Percentiles rank a stretch among this genome's conserved stretches.
Evolutionary conservation across 2,113 vertebrate species (phyloP).

Genomic region (Sialia sialis): DNA sequence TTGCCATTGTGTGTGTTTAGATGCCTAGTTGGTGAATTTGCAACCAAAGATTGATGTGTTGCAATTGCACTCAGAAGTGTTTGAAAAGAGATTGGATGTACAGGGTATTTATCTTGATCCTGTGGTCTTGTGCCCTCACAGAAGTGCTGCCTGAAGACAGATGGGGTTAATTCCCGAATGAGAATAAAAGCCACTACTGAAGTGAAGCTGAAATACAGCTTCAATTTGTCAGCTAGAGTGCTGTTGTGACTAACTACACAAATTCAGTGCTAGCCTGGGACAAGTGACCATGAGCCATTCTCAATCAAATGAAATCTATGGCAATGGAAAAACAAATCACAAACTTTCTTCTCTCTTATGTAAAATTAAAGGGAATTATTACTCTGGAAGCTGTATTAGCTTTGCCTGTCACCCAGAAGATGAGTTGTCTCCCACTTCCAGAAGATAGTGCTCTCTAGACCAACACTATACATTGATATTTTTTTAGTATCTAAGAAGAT

Average conservation of each 20-base stretch:
- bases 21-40: neutral
- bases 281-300: neutral
- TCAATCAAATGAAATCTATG: neutral
- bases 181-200: neutral
- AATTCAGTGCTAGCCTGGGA: neutral
- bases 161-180: neutral
- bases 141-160: neutral
- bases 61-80: neutral
- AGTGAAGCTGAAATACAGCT: neutral
- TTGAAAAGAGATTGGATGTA: neutral
- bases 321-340: neutral
- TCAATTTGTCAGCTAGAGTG: neutral
- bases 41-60: neutral
- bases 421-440: neutral
- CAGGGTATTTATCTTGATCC: neutral
- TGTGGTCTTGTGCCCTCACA: neutral
- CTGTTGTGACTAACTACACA: neutral
- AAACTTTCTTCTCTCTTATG: neutral
- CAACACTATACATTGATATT: neutral
- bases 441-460: neutral
- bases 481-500: neutral
- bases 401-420: neutral
- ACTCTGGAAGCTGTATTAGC: neutral
- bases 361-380: neutral
- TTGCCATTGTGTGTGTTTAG: neutral